phyloP scores from a whole-genome alignment of 2,113 vertebrate species.

The Sylvilagus bachmani region DNA sequence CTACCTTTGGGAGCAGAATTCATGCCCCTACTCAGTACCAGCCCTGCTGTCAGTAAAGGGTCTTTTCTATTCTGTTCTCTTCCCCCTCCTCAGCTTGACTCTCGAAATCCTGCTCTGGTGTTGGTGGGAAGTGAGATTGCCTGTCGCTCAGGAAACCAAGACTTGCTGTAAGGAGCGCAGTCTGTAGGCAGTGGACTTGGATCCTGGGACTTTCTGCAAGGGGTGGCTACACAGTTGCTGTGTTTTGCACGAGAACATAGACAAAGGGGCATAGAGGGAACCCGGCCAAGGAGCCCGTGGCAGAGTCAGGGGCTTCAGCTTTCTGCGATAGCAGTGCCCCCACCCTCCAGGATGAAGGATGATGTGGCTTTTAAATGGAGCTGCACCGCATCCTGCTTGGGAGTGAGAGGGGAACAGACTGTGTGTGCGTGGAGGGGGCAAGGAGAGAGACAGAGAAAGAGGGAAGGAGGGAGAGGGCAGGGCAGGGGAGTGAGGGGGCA shows the following conservation, averaged over 20 bases:
- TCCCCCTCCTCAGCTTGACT: constrained; percentile 41
- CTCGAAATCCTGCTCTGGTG: background rate
- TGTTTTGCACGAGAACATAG: background rate
- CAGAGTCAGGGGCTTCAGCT: background rate
- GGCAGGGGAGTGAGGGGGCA: background rate
- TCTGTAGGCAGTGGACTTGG: background rate
- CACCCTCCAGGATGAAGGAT: background rate
- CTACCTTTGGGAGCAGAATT: background rate
- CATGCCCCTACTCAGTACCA: background rate
- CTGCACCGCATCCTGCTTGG: constrained; percentile 4
- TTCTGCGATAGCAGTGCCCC: background rate
- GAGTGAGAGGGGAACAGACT: background rate
- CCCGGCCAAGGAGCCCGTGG: background rate
- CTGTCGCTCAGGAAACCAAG: constrained; percentile 63
- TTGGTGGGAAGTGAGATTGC: constrained; percentile 59
- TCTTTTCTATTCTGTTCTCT: background rate
- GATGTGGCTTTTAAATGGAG: background rate
- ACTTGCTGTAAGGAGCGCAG: background rate
- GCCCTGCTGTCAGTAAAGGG: background rate
- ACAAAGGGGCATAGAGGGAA: background rate
- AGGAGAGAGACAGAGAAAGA: no score
- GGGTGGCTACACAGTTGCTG: background rate
- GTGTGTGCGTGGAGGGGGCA: background rate
- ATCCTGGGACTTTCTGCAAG: background rate
- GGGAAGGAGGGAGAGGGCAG: background rate